Evolutionary conservation across 2,888 invertebrate genomes (phyloP).

Genomic region (Vesta saturnalis): DNA sequence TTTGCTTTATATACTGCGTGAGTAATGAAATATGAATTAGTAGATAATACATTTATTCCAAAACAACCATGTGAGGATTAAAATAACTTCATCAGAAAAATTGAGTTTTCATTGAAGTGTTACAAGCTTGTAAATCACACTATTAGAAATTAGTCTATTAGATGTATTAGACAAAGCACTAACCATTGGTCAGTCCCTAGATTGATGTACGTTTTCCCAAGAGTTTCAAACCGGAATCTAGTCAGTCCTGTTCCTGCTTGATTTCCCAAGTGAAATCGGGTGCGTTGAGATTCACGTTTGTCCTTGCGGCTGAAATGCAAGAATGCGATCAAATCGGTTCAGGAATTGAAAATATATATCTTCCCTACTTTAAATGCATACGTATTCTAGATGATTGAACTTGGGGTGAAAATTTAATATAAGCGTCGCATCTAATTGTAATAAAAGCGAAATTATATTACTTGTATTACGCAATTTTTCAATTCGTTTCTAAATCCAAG

Average conservation of each 20-base stretch:
- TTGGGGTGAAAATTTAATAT: not conserved
- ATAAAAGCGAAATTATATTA: too few species aligned
- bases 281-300: slow-evolving; percentile 33
- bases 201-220: slow-evolving; percentile 40
- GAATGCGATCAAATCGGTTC: slow-evolving; percentile 28
- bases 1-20: too few species aligned
- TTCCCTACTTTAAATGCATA: slow-evolving; percentile 32
- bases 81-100: not conserved
- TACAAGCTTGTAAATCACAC: not conserved
- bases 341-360: slow-evolving; percentile 16
- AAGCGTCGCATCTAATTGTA: too few species aligned
- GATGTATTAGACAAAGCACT: slow-evolving; percentile 31
- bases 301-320: slow-evolving; percentile 33
- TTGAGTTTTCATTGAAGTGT: not conserved
- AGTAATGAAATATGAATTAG: too few species aligned
- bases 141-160: slow-evolving; percentile 27
- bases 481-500: too few species aligned
- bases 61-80: too few species aligned
- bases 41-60: too few species aligned
- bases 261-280: slow-evolving; percentile 49
- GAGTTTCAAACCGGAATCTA: slow-evolving; percentile 41
- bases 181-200: slow-evolving; percentile 28
- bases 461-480: too few species aligned
- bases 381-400: slow-evolving; percentile 6
- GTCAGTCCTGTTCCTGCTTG: slow-evolving; percentile 49